Evolutionary conservation across 2,797 vertebrate species (phyloP), one percentile per base, ranked within the genome.

Genomic region (Hirundo rustica): DNA sequence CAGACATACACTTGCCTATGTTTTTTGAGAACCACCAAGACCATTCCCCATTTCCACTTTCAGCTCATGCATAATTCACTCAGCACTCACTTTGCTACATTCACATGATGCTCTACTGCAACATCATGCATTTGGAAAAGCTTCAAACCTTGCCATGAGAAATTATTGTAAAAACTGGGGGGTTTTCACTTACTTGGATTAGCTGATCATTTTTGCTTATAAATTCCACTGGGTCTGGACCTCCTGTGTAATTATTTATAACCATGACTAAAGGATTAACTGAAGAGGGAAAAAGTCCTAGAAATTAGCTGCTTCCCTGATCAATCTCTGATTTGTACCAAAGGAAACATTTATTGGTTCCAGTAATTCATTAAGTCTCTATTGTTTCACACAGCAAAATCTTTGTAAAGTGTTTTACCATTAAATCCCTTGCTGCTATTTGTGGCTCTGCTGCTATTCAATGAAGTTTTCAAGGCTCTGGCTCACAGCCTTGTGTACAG

Each of bases 351-450:
- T 90, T 87, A 34, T 64, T 87, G 9, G 77, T 93, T 87, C 77
- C 78, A 96, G 60, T 80, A 94, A 89, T 92, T 93, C 88, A 85
- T 92, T 95, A 95, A 61, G 55, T 95, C 68, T 68, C 83, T 57
- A 60, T 90, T 95, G 91, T 94, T 94, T 95, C 47, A 88, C 51
- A 48, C 45, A 84, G 67, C 74, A 94, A 75, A 95, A 95, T 72
- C 92, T 88, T 66, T 72, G 70, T 78, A 53, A 82, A 92, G 94
- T 79, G 44, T 85, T 89, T 70, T 91, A 62, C 78, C 93, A 86
- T 93, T 94, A 93, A 91, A 94, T 93, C 86, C 66, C 86, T 89
- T 88, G 88, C 77, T 87, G 84, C 92, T 97, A 80, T 94, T 94
- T 92, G 92, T 82, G 79, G 54, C 89, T 96, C 84, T 94, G 87